Conservation (phyloP, 2,113 vertebrate species). For the Pandion haliaetus region DNA sequence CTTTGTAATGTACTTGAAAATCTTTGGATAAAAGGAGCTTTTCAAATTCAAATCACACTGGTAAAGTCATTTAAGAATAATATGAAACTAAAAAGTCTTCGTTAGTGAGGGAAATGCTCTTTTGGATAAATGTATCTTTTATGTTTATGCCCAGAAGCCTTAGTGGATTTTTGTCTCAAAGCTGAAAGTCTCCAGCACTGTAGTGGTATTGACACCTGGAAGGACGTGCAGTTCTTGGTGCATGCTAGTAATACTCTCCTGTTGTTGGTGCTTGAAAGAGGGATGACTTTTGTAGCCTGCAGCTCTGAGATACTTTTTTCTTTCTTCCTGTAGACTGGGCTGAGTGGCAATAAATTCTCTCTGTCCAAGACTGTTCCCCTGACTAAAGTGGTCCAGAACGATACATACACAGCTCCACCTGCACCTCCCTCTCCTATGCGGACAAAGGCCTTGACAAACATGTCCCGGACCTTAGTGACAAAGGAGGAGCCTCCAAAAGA, state of each 20-base stretch:
- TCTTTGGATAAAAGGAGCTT: not conserved
- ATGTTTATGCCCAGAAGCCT: not conserved
- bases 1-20: not conserved
- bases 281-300: not conserved
- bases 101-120: not conserved
- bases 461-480: conserved; percentile 86
- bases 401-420: conserved; percentile 86
- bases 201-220: not conserved
- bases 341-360: conserved; percentile 79
- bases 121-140: not conserved
- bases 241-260: not conserved
- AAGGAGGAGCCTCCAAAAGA: conserved; percentile 78
- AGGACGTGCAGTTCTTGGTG: not conserved
- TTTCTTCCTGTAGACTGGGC: conserved; percentile 72
- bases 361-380: conserved; percentile 84
- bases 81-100: not conserved
- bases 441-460: conserved; percentile 77
- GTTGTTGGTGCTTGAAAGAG: not conserved
- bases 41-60: not conserved
- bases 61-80: not conserved
- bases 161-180: not conserved
- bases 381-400: conserved; percentile 98
- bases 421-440: conserved; percentile 72
- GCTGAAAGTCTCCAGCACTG: not conserved
- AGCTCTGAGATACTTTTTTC: not conserved